Evolutionary conservation across 2,797 vertebrate species (phyloP), one percentile per base, ranked within the genome.

Genomic region (Furcifer pardalis): DNA sequence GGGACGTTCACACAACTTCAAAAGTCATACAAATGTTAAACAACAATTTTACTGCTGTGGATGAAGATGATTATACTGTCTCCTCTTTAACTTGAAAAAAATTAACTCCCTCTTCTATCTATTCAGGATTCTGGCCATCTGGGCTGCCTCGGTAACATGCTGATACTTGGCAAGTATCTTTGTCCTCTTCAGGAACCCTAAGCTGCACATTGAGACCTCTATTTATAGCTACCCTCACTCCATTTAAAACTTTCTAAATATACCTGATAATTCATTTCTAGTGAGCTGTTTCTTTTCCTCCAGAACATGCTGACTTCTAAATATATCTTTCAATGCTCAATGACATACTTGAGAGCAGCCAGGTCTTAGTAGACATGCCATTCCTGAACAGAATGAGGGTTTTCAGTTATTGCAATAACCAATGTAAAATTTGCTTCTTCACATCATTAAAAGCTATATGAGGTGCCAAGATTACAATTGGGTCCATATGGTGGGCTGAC

Each of bases 231-330:
- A 81, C 12, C 7, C 30, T 68, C 42, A 62, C 32, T 40, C 30
- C 32, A 49, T 77, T 86, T 69, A 49, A 63, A 62, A 69, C 56
- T 81, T 68, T 23, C 65, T 71, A 65, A 63, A 42, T 65, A 79
- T 27, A 77, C n/a, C n/a, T 62, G 63, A 27, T 72, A 81, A 84
- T 90, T 90, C 87, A 86, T 68, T 17, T 62, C 81, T 81, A 77
- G n/a, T 46, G 65, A 81, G 63, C 40, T 42, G 25, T 81, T 81
- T 37, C 37, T 74, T 44, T 73, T 84, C 46, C 71, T 37, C 27
- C 35, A 60, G 37, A 81, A 86, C 35, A n/a, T 77, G 9, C 49
- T 49, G n/a, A 44, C n/a, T 44, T 81, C 84, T 85, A 60, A 30
- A 71, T 62, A 62, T 81, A 25, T 25, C 25, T 37, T 81, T 81